phyloP scores from a whole-genome alignment of 1,140 invertebrate species.

The Megalonaias nervosa region DNA sequence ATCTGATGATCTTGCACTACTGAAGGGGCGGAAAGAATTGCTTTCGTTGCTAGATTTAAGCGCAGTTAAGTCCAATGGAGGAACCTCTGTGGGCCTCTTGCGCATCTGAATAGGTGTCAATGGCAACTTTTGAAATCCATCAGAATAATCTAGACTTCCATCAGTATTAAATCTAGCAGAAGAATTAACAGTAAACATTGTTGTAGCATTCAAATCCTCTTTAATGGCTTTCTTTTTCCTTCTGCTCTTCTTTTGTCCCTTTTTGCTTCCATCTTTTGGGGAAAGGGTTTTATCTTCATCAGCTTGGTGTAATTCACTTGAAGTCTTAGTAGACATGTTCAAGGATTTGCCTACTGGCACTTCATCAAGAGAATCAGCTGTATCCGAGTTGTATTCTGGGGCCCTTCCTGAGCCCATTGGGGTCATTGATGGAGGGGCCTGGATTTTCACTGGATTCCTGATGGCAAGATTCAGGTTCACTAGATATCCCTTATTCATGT shows the following conservation, averaged over 20 bases:
- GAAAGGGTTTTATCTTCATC: neutral
- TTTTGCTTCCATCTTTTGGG: neutral
- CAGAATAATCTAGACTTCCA: conserved; percentile 45
- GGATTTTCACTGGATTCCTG: conserved; percentile 21
- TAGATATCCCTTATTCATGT: conserved; percentile 33
- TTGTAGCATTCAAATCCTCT: conserved; percentile 39
- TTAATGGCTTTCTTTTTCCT: conserved; percentile 20
- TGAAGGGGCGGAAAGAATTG: conserved; percentile 48
- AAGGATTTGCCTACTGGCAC: conserved; percentile 32
- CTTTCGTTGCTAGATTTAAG: conserved; percentile 48
- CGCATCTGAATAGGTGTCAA: conserved; percentile 43
- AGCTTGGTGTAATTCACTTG: conserved; percentile 3
- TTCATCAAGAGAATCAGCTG: conserved; percentile 51
- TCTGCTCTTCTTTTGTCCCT: conserved; percentile 8
- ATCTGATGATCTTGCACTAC: conserved; percentile 46
- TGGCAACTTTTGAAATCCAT: conserved; percentile 36
- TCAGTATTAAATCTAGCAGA: conserved; percentile 39
- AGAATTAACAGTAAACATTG: conserved; percentile 45
- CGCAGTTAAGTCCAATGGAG: conserved; percentile 45
- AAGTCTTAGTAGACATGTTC: conserved; percentile 1
- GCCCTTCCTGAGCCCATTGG: conserved; percentile 21
- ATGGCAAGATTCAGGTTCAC: conserved; percentile 24
- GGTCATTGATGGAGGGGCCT: conserved; percentile 25
- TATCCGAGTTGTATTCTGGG: conserved; percentile 46
- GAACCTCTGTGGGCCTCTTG: conserved; percentile 36